Conservation (phyloP, 2,797 vertebrate genomes). For the Lutjanus argentimaculatus region DNA sequence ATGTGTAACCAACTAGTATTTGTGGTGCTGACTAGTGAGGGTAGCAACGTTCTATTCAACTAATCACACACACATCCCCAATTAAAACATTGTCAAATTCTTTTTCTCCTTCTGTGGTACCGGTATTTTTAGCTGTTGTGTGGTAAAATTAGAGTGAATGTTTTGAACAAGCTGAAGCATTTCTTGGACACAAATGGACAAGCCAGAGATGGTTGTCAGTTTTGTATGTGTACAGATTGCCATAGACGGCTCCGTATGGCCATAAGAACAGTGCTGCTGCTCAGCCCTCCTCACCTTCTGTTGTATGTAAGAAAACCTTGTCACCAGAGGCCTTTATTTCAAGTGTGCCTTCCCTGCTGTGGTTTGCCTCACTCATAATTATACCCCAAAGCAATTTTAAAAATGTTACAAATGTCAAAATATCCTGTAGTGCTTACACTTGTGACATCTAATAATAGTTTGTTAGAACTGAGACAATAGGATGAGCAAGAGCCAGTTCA, state of each 20-base stretch:
- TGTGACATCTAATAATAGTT: constrained; percentile 10
- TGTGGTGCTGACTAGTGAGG: too few species aligned
- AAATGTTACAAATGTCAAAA: constrained; percentile 29
- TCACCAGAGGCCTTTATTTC: constrained; percentile 22
- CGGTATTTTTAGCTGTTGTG: not conserved
- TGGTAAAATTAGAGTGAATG: not conserved
- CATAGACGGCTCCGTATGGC: not conserved
- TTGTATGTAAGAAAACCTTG: not conserved
- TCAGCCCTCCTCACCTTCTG: not conserved
- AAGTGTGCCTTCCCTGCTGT: not conserved
- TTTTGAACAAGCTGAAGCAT: not conserved
- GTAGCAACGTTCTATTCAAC: too few species aligned
- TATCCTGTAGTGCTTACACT: constrained; percentile 5
- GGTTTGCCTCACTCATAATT: constrained; percentile 21
- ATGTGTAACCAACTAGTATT: too few species aligned
- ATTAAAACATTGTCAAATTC: too few species aligned
- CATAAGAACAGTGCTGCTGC: not conserved
- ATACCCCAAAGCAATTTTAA: constrained; percentile 12
- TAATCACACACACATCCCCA: too few species aligned
- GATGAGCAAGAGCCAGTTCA: constrained; percentile 18
- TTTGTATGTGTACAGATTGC: not conserved
- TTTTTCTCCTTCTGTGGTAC: not conserved
- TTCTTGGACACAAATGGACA: not conserved
- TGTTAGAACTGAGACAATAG: not conserved
- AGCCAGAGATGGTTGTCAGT: not conserved